Conservation (phyloP, 1,140 invertebrate species). For the Scylla paramamosain region DNA sequence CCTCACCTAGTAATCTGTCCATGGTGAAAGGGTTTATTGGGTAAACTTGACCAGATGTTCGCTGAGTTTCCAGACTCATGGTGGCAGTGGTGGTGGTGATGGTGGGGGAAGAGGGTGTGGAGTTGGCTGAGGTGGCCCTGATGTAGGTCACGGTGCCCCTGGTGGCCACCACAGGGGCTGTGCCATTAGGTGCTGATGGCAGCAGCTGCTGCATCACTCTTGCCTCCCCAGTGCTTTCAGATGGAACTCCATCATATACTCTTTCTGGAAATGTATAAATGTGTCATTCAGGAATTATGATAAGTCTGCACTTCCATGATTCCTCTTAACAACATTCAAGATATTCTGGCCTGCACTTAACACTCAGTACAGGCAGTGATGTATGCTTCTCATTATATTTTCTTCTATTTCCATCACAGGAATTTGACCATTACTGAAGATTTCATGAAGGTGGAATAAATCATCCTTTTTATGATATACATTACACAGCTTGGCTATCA, state of each 20-base stretch:
- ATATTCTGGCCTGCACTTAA: too few relatives aligned
- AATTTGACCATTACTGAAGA: too few relatives aligned
- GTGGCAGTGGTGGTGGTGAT: not conserved
- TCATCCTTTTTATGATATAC: too few relatives aligned
- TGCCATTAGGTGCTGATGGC: not conserved
- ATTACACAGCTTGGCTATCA: too few relatives aligned
- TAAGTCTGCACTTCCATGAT: not conserved
- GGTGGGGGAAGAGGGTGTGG: not conserved
- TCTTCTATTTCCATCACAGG: too few relatives aligned
- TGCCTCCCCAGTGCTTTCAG: slow-evolving; percentile 36
- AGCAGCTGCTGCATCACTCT: slow-evolving; percentile 54
- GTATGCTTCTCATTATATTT: too few relatives aligned
- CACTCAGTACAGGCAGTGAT: too few relatives aligned
- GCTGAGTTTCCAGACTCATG: slow-evolving; percentile 26
- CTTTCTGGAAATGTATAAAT: slow-evolving; percentile 56
- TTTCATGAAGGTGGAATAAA: too few relatives aligned
- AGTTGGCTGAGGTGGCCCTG: not conserved
- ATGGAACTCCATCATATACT: slow-evolving; percentile 41
- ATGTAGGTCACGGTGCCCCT: slow-evolving; percentile 42
- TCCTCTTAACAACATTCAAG: too few relatives aligned
- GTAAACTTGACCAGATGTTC: slow-evolving; percentile 53
- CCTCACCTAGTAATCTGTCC: slow-evolving; percentile 66
- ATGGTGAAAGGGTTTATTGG: slow-evolving; percentile 63
- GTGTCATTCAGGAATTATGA: not conserved
- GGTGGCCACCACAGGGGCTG: not conserved